phyloP scores from a whole-genome alignment of 2,888 invertebrate species.

The Spodoptera littoralis region DNA sequence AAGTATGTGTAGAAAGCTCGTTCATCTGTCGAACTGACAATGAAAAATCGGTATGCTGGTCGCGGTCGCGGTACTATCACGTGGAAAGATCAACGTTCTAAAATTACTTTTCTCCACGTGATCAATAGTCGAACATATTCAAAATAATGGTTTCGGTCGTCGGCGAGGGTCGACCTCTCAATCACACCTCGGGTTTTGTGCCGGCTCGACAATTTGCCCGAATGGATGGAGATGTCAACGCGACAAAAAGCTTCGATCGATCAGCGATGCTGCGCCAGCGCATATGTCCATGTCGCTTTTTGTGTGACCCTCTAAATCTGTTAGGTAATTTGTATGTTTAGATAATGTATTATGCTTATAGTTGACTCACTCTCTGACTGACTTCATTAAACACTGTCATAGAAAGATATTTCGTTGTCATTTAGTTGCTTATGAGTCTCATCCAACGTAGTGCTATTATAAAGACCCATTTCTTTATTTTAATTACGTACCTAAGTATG shows the following conservation, averaged over 20 bases:
- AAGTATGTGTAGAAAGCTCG: conserved; percentile 40
- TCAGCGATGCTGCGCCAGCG: conserved; percentile 79
- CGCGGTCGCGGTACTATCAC: conserved; percentile 60
- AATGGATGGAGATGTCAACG: conserved; percentile 86
- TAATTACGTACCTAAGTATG: conserved; percentile 35
- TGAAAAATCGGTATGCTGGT: conserved; percentile 68
- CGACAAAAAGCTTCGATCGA: conserved; percentile 87
- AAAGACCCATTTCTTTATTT: too few relatives aligned
- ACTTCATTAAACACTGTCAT: too few relatives aligned
- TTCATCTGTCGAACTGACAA: conserved; percentile 59
- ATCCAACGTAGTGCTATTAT: too few relatives aligned
- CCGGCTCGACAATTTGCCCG: conserved; percentile 80
- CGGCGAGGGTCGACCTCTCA: conserved; percentile 71
- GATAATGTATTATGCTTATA: conserved; percentile 31
- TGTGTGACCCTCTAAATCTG: conserved; percentile 52
- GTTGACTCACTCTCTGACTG: too few relatives aligned
- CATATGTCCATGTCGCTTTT: conserved; percentile 64
- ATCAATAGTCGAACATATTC: conserved; percentile 83
- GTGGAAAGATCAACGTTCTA: conserved; percentile 69
- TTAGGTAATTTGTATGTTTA: conserved; percentile 43
- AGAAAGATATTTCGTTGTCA: too few relatives aligned
- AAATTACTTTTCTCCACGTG: conserved; percentile 70
- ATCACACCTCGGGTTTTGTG: conserved; percentile 80
- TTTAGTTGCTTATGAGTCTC: too few relatives aligned
- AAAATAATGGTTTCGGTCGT: conserved; percentile 76